Percentiles rank a stretch among this genome's conserved stretches.
These are phyloP conservation scores for Prostheceraeus crozeri DNA, from an alignment of 2,888 invertebrate species.

Conservation along the genomic window DNA sequence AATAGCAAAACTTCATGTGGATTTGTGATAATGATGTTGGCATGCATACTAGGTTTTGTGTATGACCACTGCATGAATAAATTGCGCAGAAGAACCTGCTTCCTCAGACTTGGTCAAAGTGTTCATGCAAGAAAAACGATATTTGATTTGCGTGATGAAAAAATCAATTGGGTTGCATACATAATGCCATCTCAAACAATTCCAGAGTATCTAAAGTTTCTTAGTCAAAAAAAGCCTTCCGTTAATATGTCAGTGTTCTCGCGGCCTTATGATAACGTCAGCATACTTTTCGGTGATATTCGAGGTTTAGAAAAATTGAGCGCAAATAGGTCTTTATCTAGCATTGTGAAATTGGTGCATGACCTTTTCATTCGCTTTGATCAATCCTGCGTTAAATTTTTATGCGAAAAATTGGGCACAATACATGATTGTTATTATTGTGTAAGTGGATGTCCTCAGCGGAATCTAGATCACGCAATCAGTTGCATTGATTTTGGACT, in stretches of 20 bases:
- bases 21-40: too few species aligned
- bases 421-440: conserved; percentile 86
- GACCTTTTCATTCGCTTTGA: conserved; percentile 63
- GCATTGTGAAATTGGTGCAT: conserved; percentile 64
- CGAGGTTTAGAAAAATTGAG: conserved; percentile 96
- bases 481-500: conserved; percentile 95
- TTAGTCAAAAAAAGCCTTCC: background rate
- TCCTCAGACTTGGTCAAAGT: conserved; percentile 14
- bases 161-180: conserved; percentile 29
- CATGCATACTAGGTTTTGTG: too few species aligned
- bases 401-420: conserved; percentile 93
- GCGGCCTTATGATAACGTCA: conserved; percentile 71
- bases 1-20: too few species aligned
- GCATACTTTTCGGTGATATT: conserved; percentile 91
- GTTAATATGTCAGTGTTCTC: conserved; percentile 19
- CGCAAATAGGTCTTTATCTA: conserved; percentile 88
- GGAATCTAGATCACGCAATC: conserved; percentile 78
- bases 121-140: conserved; percentile 4
- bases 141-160: background rate
- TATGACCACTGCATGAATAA: conserved; percentile 4
- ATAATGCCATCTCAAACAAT: conserved; percentile 11
- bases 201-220: background rate
- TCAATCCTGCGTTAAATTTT: conserved; percentile 73
- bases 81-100: background rate
- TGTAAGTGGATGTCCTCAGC: conserved; percentile 79